Conservation (phyloP, 1,140 invertebrate genomes). For the Maniola jurtina region DNA sequence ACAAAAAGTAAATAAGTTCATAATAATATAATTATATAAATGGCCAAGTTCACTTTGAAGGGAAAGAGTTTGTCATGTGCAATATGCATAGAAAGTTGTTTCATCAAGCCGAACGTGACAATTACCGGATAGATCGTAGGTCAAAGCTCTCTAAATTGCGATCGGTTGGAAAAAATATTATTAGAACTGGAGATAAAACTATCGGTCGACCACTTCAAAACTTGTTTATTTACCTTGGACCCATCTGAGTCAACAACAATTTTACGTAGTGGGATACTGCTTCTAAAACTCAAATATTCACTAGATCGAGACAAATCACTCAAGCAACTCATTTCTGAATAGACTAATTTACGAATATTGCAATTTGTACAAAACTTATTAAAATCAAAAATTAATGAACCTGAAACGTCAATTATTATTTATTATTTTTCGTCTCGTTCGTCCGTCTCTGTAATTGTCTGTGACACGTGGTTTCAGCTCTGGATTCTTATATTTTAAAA, state of each 20-base stretch:
- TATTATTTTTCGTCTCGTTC: no score
- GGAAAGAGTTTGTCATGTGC: no score
- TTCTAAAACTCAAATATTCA: conserved; percentile 93
- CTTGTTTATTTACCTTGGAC: conserved; percentile 82
- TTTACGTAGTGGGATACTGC: conserved; percentile 89
- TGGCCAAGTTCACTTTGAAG: no score
- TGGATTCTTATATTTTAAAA: neutral
- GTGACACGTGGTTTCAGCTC: no score
- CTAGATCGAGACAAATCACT: conserved; percentile 87
- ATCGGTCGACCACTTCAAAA: conserved; percentile 6
- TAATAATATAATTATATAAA: no score
- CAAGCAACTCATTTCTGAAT: conserved; percentile 79
- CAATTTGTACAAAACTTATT: neutral
- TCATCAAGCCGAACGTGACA: neutral
- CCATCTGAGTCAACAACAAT: conserved; percentile 89
- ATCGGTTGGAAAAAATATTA: neutral
- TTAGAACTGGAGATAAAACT: neutral
- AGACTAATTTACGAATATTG: neutral
- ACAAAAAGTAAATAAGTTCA: no score
- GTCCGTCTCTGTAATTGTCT: no score
- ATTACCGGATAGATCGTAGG: neutral
- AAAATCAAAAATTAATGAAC: neutral
- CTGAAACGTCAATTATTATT: no score
- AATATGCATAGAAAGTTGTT: no score
- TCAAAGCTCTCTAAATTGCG: no score